These are phyloP conservation scores for Xylophagus ater DNA, from an alignment of 2,888 invertebrate species.

Conservation along the genomic window DNA sequence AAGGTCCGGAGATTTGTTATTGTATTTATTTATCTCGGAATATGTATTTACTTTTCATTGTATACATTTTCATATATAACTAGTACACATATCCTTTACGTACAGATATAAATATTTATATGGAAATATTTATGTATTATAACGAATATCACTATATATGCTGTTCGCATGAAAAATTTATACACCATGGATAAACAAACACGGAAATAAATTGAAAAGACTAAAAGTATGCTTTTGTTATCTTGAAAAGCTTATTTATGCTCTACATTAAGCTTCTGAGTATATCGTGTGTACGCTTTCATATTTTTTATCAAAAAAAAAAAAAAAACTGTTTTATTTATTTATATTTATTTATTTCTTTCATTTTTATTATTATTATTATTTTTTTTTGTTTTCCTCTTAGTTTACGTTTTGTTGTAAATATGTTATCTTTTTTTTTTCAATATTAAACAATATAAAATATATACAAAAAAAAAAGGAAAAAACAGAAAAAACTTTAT, in stretches of 20 bases:
- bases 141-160: no score
- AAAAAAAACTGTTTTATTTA: no score
- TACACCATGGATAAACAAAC: conserved; percentile 17
- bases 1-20: no score
- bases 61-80: no score
- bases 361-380: conserved; percentile 1
- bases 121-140: no score
- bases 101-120: no score
- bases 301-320: conserved; percentile 13
- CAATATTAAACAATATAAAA: neutral
- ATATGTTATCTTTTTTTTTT: conserved; percentile 1
- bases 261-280: conserved; percentile 16
- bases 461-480: no score
- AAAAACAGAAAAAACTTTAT: no score
- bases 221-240: conserved; percentile 15
- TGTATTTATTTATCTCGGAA: no score
- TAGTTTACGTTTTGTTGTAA: neutral
- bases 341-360: no score
- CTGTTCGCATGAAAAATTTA: conserved; percentile 12
- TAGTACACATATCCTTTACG: no score
- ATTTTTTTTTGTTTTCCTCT: conserved; percentile 5
- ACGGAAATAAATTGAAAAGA: conserved; percentile 19
- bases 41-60: no score
- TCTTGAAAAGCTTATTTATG: conserved; percentile 18
- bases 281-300: conserved; percentile 12